These are phyloP conservation scores for Astur gentilis DNA, from an alignment of 2,113 vertebrate species.

Conservation along the genomic window DNA sequence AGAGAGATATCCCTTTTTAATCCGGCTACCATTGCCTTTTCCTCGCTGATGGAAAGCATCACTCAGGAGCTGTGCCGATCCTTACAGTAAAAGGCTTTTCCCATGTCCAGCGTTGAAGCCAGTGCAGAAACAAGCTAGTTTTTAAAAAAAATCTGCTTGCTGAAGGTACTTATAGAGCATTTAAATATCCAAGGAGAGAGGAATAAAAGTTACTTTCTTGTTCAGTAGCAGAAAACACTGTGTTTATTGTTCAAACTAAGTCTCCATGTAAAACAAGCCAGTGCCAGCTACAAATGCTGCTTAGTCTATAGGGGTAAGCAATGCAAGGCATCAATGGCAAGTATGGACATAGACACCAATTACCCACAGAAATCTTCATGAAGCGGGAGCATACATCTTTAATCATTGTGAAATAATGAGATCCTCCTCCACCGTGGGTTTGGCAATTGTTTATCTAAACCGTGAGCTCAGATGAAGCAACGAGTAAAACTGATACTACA, in stretches of 20 bases:
- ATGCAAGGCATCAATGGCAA: neutral
- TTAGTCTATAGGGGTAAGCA: neutral
- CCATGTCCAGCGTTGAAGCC: neutral
- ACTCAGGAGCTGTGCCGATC: neutral
- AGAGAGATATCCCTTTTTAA: neutral
- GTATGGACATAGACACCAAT: neutral
- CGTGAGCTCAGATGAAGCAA: neutral
- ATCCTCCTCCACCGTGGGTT: neutral
- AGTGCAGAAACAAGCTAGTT: neutral
- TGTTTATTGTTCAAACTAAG: neutral
- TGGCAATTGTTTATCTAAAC: neutral
- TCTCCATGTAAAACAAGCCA: neutral
- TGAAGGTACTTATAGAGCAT: neutral
- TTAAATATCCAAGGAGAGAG: neutral
- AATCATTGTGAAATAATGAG: neutral
- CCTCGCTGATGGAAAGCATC: neutral
- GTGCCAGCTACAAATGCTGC: fast-evolving
- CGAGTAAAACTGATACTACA: neutral
- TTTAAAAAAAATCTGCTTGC: neutral
- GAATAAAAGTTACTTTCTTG: neutral
- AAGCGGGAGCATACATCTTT: neutral
- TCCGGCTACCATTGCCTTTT: neutral
- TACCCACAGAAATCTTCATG: neutral
- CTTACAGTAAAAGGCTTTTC: neutral
- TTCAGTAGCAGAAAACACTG: neutral